Conservation (phyloP, 2,797 vertebrate genomes). For the Tolypeutes matacus region DNA sequence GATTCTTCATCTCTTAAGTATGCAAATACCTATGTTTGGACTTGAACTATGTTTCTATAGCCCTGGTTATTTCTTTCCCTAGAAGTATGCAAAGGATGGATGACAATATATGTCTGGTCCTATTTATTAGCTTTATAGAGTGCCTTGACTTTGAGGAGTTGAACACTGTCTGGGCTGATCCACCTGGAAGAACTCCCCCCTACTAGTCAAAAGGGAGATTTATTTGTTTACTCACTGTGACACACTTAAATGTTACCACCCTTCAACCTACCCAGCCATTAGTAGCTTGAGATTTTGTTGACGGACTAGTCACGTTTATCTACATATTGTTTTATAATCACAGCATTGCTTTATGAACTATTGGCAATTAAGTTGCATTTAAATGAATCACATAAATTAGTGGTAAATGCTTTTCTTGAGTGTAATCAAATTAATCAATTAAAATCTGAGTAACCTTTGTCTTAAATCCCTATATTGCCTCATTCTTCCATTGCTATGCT, state of each 20-base stretch:
- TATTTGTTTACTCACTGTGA: neutral
- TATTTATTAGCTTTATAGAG: neutral
- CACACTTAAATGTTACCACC: neutral
- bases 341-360: neutral
- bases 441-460: neutral
- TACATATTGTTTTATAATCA: neutral
- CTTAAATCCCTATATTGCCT: neutral
- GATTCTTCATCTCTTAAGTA: neutral
- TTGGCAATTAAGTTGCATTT: neutral
- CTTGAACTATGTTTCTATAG: neutral
- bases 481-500: neutral
- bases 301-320: neutral
- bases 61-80: neutral
- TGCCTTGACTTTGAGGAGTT: neutral
- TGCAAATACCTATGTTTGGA: neutral
- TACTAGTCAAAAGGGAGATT: neutral
- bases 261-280: neutral
- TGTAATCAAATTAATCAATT: constrained; percentile 35
- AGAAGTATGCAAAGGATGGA: neutral
- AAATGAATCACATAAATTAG: neutral
- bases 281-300: neutral
- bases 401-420: neutral
- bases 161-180: neutral
- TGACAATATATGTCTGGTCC: neutral
- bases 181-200: neutral